Percentiles rank a stretch among this genome's conserved stretches.
phyloP scores from a whole-genome alignment of 2,797 vertebrate species.

The Fundulus diaphanus region DNA sequence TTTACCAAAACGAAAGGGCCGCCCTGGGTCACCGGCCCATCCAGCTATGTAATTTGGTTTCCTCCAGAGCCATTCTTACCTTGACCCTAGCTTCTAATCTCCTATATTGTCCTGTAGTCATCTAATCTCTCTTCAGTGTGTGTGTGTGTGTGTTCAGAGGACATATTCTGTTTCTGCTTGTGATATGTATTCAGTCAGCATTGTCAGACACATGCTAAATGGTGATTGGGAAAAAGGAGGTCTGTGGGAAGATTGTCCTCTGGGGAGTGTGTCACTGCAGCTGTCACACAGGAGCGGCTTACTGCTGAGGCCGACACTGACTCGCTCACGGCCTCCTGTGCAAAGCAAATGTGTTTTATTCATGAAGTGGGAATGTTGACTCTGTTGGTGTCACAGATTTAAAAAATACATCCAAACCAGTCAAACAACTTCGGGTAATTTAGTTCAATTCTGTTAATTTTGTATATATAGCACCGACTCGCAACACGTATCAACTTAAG shows the following conservation, averaged over 20 bases:
- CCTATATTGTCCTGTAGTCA: conserved; percentile 22
- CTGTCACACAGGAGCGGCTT: conserved; percentile 46
- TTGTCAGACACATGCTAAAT: conserved; percentile 23
- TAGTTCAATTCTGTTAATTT: not conserved
- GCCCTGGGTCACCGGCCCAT: conserved; percentile 61
- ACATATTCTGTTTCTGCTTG: conserved; percentile 7
- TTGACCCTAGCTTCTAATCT: conserved; percentile 49
- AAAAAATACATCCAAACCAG: not conserved
- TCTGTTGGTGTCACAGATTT: not conserved
- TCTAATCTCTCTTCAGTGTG: conserved; percentile 10
- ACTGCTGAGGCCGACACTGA: conserved; percentile 18
- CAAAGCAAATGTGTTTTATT: conserved; percentile 30
- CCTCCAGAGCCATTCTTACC: conserved; percentile 43
- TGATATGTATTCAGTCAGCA: conserved; percentile 18
- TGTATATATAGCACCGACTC: not conserved
- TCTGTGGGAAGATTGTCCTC: conserved; percentile 37
- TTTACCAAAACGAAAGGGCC: conserved; percentile 60
- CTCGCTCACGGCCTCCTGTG: conserved; percentile 29
- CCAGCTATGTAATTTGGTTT: conserved; percentile 45
- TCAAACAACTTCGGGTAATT: not conserved
- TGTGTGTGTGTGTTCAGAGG: conserved; percentile 10
- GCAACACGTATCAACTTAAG: not conserved
- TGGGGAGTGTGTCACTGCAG: conserved; percentile 33
- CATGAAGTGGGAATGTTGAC: conserved; percentile 11
- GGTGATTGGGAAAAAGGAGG: conserved; percentile 23